Evolutionary conservation across 2,797 vertebrate genomes (phyloP), one percentile per base, ranked within the genome.

Genomic region (Mus minutoides): DNA sequence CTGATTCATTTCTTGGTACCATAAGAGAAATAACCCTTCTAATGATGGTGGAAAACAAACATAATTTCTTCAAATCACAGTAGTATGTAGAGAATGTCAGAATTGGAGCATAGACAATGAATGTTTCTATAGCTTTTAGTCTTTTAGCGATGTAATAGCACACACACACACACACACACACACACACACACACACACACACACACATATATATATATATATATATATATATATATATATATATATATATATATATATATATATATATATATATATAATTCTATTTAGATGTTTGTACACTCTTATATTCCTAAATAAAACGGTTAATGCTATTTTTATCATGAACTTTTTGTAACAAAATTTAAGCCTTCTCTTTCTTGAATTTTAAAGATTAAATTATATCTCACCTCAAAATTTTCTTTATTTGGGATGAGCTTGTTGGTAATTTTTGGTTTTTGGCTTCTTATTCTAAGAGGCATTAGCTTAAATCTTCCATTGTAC

Each of bases 31-130:
- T 78, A 94, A 69, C 26, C 73, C 3, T 40, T 89, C 34, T 76
- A 49, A 52, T 13, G 90, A 31, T 79, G 67, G 1, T 56, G 69
- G 43, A 76, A 88, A 88, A 71, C 40, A 83, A 16, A 22, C 4
- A 49, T 13, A 52, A 40, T 64, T 78, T 76, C 6, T 1, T 4
- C 49, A 78, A 62, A 82, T 87, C 37, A 64, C 0, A 87, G 2
- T 71, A 52, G 62, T 78, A 77, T 88, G 4, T 85, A 83, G 54
- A 11, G 82, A 86, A 94, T n/a, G 13, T 92, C 29, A 90, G n/a
- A 93, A 90, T 92, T 80, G 52, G 16, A 46, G 73, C 22, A 79
- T 1, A 43, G 31, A 14, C 6, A 26, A 8, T 49, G 29, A 31
- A 11, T 40, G 24, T 29, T 8, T 29, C 5, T 75, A 9, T 76